A percentile compares a stretch with the other conserved stretches of the same genome.
Evolutionary conservation across 2,888 invertebrate species (phyloP).

Genomic region (Polydesmus complanatus): DNA sequence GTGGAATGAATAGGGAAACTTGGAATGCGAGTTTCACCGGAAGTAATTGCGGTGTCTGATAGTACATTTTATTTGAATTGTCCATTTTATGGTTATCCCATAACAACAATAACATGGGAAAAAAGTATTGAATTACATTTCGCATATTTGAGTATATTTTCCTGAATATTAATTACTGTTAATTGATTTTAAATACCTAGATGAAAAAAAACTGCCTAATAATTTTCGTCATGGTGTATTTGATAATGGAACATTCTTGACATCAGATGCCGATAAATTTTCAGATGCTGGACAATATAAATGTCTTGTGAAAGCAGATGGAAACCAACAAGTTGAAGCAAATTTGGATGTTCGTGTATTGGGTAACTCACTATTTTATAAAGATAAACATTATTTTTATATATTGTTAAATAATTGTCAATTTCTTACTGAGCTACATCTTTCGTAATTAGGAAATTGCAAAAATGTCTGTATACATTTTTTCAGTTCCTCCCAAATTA

Average conservation of each 20-base stretch:
- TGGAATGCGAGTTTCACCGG: background rate
- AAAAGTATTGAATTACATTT: too few species aligned
- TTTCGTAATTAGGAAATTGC: background rate
- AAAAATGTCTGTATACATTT: background rate
- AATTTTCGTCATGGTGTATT: constrained; percentile 89
- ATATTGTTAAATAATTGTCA: too few species aligned
- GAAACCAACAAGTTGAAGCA: constrained; percentile 46
- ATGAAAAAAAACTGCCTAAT: constrained; percentile 71
- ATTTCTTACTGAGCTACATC: background rate
- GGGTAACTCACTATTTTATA: too few species aligned
- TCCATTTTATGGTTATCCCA: constrained; percentile 17
- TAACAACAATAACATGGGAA: constrained; percentile 15
- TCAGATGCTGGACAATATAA: constrained; percentile 90
- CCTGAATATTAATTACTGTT: background rate
- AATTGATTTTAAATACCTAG: constrained; percentile 31
- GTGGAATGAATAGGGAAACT: background rate
- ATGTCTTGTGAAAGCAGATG: constrained; percentile 81
- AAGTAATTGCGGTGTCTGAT: background rate
- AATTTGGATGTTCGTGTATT: constrained; percentile 86
- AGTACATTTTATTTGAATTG: constrained; percentile 12
- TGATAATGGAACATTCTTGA: constrained; percentile 81
- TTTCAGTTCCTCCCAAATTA: constrained; percentile 15
- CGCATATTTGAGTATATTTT: too few species aligned
- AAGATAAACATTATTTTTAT: too few species aligned
- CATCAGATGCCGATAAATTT: constrained; percentile 80